Conservation (phyloP, 2,113 vertebrate species). For the Zingel zingel region DNA sequence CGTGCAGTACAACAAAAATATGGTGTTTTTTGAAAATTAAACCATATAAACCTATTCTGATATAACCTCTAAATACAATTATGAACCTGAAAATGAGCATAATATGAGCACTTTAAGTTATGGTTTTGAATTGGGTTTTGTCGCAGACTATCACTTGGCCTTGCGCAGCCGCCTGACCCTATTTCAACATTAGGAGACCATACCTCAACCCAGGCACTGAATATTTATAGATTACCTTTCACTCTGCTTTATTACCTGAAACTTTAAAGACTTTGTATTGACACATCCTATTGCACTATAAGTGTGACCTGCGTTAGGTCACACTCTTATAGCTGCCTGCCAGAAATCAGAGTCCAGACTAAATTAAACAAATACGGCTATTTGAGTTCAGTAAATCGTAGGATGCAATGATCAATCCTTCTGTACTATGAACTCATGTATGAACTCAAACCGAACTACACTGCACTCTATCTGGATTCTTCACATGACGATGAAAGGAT, state of each 20-base stretch:
- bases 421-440: neutral
- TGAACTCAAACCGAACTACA: neutral
- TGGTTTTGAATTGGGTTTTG: neutral
- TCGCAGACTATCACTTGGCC: neutral
- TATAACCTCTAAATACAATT: too few species aligned
- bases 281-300: neutral
- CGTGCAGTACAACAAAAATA: too few species aligned
- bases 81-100: too few species aligned
- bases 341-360: conserved; percentile 12
- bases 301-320: conserved; percentile 1
- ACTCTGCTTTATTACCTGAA: neutral
- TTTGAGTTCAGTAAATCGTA: too few species aligned
- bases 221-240: neutral
- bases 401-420: neutral
- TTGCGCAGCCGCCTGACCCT: neutral
- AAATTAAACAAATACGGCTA: neutral
- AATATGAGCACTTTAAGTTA: too few species aligned
- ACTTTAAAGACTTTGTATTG: neutral
- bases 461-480: neutral
- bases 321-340: neutral
- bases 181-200: neutral
- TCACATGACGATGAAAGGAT: neutral
- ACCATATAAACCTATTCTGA: too few species aligned
- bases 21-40: too few species aligned
- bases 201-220: neutral